Evolutionary conservation across 2,888 invertebrate genomes (phyloP).

Genomic region (Dryobotodes eremita): DNA sequence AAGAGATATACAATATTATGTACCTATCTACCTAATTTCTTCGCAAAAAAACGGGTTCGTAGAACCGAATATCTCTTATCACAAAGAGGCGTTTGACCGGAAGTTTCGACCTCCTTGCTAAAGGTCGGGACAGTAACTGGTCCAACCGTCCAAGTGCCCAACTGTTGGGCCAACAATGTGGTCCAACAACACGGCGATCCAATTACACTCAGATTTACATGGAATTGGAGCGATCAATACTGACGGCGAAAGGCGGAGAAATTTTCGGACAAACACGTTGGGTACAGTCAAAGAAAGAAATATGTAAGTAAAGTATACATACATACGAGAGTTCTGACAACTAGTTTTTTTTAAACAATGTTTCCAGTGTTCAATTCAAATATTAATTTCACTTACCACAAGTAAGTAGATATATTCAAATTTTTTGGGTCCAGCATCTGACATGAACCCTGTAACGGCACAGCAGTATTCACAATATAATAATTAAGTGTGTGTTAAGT

Average conservation of each 20-base stretch:
- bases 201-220: conserved; percentile 65
- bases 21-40: conserved; percentile 27
- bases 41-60: conserved; percentile 55
- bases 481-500: not conserved
- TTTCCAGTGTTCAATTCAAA: not conserved
- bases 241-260: conserved; percentile 57
- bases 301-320: not conserved
- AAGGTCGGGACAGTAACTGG: conserved; percentile 75
- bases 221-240: conserved; percentile 64
- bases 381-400: not conserved
- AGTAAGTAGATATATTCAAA: not conserved
- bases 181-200: conserved; percentile 47
- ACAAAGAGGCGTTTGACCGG: conserved; percentile 67
- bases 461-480: not conserved
- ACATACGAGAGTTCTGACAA: not conserved
- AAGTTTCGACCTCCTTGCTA: conserved; percentile 75
- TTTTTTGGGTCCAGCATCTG: not conserved
- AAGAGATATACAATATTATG: conserved; percentile 21
- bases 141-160: conserved; percentile 27
- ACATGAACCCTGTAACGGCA: not conserved
- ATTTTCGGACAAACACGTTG: conserved; percentile 33
- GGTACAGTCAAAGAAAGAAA: not conserved
- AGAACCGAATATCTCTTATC: conserved; percentile 41
- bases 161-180: conserved; percentile 63
- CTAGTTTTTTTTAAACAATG: not conserved